Conservation (phyloP, 2,113 vertebrate genomes). For the Gobius niger region DNA sequence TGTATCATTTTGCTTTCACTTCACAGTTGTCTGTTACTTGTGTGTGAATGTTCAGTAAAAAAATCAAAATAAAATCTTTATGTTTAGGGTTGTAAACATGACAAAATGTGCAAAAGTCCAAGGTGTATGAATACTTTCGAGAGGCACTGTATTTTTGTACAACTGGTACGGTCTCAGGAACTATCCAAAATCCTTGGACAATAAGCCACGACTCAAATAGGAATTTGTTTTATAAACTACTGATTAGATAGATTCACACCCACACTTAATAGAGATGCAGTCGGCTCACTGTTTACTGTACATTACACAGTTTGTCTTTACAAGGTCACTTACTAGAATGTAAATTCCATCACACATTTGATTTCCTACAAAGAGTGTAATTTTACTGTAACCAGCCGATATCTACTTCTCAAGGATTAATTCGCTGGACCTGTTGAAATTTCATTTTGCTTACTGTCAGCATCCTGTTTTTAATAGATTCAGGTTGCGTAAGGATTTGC, state of each 20-base stretch:
- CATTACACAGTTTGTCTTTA: neutral
- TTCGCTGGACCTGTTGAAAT: constrained; percentile 11
- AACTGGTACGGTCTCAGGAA: neutral
- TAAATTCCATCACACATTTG: neutral
- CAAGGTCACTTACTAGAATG: neutral
- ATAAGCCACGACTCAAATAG: too few relatives aligned
- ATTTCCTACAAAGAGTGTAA: too few relatives aligned
- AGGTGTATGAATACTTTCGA: too few relatives aligned
- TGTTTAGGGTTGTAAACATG: too few relatives aligned
- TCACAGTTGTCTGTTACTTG: too few relatives aligned
- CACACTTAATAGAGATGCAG: constrained; percentile 28
- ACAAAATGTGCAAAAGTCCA: too few relatives aligned
- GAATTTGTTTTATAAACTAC: too few relatives aligned
- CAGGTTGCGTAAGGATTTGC: neutral
- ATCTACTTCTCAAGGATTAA: neutral
- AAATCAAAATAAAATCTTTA: too few relatives aligned
- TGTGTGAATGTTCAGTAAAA: too few relatives aligned
- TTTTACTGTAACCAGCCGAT: neutral
- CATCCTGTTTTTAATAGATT: constrained; percentile 24
- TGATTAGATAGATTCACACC: constrained; percentile 23
- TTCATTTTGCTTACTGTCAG: constrained; percentile 1
- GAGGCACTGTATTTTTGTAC: too few relatives aligned
- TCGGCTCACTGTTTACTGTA: neutral
- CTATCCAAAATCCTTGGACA: too few relatives aligned
- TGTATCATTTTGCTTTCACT: too few relatives aligned